Evolutionary conservation across 2,797 vertebrate species (phyloP).

Genomic region (Cirrhinus mrigala): DNA sequence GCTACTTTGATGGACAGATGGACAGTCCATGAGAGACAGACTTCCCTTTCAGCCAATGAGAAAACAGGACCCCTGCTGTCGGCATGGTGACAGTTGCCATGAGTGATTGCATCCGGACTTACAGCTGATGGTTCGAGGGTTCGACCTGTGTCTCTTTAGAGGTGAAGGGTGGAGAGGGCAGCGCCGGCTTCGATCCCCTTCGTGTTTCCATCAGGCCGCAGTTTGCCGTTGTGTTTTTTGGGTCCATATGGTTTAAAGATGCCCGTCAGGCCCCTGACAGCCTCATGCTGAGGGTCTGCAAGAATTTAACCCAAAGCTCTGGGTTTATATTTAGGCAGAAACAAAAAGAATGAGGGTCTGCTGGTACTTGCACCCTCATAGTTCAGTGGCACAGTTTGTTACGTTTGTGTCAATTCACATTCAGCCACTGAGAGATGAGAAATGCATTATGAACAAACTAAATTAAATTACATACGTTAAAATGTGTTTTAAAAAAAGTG

Average conservation of each 20-base stretch:
- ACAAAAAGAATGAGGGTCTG: background rate
- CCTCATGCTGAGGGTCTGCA: conserved; percentile 25
- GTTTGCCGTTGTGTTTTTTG: conserved; percentile 39
- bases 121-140: conserved; percentile 52
- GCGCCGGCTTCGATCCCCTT: conserved; percentile 30
- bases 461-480: too few relatives aligned
- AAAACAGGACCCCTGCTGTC: conserved; percentile 58
- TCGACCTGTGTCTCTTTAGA: conserved; percentile 47
- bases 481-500: too few relatives aligned
- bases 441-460: background rate
- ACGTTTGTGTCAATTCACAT: background rate
- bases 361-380: background rate
- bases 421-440: background rate
- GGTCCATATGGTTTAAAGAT: conserved; percentile 43
- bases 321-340: conserved; percentile 25
- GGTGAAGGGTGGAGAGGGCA: conserved; percentile 54
- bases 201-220: conserved; percentile 28
- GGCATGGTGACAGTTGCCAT: conserved; percentile 63
- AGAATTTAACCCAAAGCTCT: conserved; percentile 22
- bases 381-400: background rate
- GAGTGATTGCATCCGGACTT: conserved; percentile 65
- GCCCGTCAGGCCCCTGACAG: conserved; percentile 31
- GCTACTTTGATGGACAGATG: conserved; percentile 62
- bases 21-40: conserved; percentile 57
- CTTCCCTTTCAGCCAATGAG: conserved; percentile 58